phyloP scores from a whole-genome alignment of 2,113 vertebrate species.

The Chaetodon auriga region DNA sequence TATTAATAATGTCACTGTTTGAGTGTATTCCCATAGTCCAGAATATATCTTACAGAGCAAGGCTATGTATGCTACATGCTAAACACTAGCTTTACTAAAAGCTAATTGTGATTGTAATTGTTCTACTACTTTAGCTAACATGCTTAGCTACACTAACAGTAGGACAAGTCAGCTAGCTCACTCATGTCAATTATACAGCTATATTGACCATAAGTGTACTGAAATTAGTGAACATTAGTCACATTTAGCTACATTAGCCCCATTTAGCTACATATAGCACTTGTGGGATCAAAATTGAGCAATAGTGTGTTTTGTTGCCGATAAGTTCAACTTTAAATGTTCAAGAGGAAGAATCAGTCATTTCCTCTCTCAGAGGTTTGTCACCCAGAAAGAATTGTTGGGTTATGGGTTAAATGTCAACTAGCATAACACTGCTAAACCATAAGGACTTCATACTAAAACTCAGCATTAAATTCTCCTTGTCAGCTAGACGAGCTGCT shows the following conservation, averaged over 20 bases:
- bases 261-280: too few species aligned
- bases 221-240: background rate
- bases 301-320: background rate
- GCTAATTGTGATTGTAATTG: too few species aligned
- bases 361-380: background rate
- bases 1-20: background rate
- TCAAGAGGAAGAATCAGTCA: background rate
- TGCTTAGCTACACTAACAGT: background rate
- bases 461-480: conserved; percentile 52
- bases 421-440: background rate
- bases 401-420: background rate
- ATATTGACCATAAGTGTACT: background rate
- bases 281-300: too few species aligned
- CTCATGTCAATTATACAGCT: background rate
- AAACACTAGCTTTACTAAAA: background rate
- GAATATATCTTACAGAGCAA: background rate
- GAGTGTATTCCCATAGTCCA: background rate
- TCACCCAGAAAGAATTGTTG: background rate
- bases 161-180: background rate
- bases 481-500: conserved; percentile 50
- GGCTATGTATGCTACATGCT: background rate
- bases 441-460: background rate
- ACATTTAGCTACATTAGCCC: background rate
- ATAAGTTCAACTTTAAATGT: background rate
- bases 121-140: background rate